phyloP scores from a whole-genome alignment of 2,888 invertebrate genomes.

The Temnothorax rugatulus region DNA sequence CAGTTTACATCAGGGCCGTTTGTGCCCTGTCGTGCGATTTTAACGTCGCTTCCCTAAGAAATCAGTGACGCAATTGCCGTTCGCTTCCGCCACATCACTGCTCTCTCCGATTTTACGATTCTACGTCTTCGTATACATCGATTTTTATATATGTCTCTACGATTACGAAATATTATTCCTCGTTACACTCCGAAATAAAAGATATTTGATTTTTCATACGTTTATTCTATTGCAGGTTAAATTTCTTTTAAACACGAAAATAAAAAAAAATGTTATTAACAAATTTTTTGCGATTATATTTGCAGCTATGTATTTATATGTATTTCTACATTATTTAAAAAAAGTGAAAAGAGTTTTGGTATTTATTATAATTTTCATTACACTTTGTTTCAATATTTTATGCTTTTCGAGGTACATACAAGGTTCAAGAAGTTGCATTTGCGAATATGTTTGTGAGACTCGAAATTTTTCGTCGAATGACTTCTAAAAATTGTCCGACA shows the following conservation, averaged over 20 bases:
- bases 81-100: constrained; percentile 3
- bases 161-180: not conserved
- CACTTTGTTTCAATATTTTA: not conserved
- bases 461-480: not conserved
- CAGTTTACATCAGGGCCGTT: constrained; percentile 60
- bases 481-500: not conserved
- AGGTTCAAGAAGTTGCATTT: not conserved
- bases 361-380: not conserved
- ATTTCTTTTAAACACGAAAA: not conserved
- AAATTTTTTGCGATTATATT: not conserved
- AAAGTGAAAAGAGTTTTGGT: not conserved
- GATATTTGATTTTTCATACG: too few relatives aligned
- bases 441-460: not conserved
- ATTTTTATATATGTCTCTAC: not conserved
- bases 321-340: not conserved
- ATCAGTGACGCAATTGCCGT: constrained; percentile 48
- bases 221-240: not conserved
- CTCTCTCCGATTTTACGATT: constrained; percentile 37
- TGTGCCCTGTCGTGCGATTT: constrained; percentile 53
- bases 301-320: not conserved
- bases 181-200: not conserved
- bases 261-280: not conserved
- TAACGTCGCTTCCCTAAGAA: constrained; percentile 52
- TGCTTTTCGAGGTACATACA: not conserved
- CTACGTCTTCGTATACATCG: constrained; percentile 5